These are phyloP conservation scores for Drosophila orosa DNA, from an alignment of 1,140 invertebrate genomes.

Conservation along the genomic window DNA sequence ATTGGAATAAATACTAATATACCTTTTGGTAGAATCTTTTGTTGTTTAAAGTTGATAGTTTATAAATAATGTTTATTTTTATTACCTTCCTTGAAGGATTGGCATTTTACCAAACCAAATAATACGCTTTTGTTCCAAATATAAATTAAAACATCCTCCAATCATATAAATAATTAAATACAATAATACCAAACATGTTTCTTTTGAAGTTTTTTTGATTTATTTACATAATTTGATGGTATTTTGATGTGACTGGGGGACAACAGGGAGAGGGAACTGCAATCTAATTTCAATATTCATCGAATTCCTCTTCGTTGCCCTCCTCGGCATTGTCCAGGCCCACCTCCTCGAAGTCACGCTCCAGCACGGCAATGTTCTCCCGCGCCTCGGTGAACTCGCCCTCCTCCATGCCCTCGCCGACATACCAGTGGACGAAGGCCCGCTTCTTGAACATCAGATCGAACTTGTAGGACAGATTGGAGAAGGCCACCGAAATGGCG, in stretches of 20 bases:
- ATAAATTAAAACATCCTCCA: too few species aligned
- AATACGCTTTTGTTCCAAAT: too few species aligned
- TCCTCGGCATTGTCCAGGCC: conserved; percentile 77
- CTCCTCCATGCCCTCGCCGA: conserved; percentile 91
- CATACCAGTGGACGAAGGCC: conserved; percentile 92
- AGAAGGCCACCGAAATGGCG: conserved; percentile 91
- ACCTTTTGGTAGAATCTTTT: too few species aligned
- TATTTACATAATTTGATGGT: conserved; percentile 32
- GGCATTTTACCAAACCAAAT: too few species aligned
- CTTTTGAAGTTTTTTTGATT: conserved; percentile 4
- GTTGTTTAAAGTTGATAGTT: too few species aligned
- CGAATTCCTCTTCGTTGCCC: conserved; percentile 49
- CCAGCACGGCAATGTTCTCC: conserved; percentile 89
- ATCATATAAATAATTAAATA: too few species aligned
- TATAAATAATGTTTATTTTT: too few species aligned
- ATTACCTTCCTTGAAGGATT: too few species aligned
- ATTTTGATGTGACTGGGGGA: conserved; percentile 10
- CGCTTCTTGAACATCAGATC: conserved; percentile 93
- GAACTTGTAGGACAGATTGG: conserved; percentile 90
- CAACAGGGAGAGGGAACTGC: too few species aligned
- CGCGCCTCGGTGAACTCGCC: conserved; percentile 90
- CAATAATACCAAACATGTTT: too few species aligned
- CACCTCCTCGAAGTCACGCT: conserved; percentile 87
- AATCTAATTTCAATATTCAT: conserved; percentile 52
- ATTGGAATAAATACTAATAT: too few species aligned